phyloP scores from a whole-genome alignment of 2,888 invertebrate genomes.

The Andrena marginata region DNA sequence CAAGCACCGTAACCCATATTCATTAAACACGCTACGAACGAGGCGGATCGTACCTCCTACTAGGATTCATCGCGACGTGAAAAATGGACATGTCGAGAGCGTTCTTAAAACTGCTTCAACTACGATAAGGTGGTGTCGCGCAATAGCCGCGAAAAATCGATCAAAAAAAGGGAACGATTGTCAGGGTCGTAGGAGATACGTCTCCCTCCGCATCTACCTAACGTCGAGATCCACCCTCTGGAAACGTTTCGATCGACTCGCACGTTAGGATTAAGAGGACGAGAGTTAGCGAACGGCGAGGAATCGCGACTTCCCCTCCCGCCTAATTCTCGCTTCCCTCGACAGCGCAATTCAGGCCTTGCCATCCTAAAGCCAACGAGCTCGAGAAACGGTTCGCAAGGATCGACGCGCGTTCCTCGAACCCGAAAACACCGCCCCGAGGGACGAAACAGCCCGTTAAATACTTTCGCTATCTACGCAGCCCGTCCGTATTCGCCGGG shows the following conservation, averaged over 20 bases:
- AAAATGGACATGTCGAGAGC: conserved; percentile 34
- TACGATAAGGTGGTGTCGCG: conserved; percentile 23
- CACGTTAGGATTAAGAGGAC: conserved; percentile 47
- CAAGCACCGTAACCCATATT: conserved; percentile 42
- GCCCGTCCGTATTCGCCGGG: conserved; percentile 13
- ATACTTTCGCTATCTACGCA: conserved; percentile 47
- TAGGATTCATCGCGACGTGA: conserved; percentile 18
- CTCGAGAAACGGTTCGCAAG: neutral
- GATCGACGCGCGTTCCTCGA: neutral
- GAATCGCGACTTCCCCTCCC: conserved; percentile 19
- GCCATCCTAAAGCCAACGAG: neutral
- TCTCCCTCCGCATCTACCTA: conserved; percentile 16
- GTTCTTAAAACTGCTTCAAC: conserved; percentile 9
- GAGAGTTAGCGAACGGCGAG: conserved; percentile 57
- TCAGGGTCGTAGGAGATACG: conserved; percentile 60
- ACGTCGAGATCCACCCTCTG: conserved; percentile 35
- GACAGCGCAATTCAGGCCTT: too few relatives aligned
- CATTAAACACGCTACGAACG: conserved; percentile 29
- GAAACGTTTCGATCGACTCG: conserved; percentile 15
- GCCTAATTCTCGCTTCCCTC: neutral
- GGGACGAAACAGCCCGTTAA: conserved; percentile 1
- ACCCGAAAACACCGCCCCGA: neutral
- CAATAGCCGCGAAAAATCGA: conserved; percentile 49
- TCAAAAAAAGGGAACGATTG: conserved; percentile 67
- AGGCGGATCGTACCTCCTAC: conserved; percentile 61